Conservation (phyloP, 2,888 invertebrate species). For the Calameuta idolon region DNA sequence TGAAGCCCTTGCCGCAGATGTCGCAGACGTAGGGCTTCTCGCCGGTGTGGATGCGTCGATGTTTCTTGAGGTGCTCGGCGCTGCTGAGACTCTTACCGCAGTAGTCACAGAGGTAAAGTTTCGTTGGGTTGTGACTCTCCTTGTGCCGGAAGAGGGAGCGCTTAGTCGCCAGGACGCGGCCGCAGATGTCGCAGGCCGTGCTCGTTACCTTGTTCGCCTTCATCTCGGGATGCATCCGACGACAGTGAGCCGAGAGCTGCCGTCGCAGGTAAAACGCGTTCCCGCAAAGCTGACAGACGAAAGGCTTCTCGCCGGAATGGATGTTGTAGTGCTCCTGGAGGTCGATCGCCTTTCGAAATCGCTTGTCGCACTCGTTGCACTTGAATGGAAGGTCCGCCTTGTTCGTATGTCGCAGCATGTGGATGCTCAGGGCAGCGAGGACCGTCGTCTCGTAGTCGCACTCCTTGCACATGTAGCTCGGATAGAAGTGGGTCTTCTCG, state of each 20-base stretch:
- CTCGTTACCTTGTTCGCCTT: slow-evolving; percentile 62
- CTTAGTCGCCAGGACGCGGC: slow-evolving; percentile 59
- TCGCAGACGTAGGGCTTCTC: slow-evolving; percentile 70
- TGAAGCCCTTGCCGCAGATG: slow-evolving; percentile 68
- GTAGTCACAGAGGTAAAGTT: slow-evolving; percentile 67
- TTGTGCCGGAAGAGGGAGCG: slow-evolving; percentile 61
- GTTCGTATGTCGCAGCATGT: slow-evolving; percentile 58
- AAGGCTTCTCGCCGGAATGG: slow-evolving; percentile 63
- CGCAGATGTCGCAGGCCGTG: slow-evolving; percentile 63
- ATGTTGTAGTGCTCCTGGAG: slow-evolving; percentile 64
- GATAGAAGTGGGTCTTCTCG: slow-evolving; percentile 63
- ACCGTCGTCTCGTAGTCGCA: slow-evolving; percentile 65
- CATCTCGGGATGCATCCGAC: slow-evolving; percentile 59
- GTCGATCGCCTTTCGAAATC: slow-evolving; percentile 59
- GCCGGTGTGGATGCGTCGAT: slow-evolving; percentile 69
- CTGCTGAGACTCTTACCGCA: slow-evolving; percentile 70
- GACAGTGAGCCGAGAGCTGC: slow-evolving; percentile 60
- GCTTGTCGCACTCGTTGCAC: slow-evolving; percentile 62
- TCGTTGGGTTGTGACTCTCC: slow-evolving; percentile 63
- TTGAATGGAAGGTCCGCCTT: slow-evolving; percentile 59
- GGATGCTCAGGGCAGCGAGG: slow-evolving; percentile 55
- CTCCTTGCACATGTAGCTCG: slow-evolving; percentile 61
- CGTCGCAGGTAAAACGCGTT: slow-evolving; percentile 55
- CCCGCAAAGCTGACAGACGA: slow-evolving; percentile 55
- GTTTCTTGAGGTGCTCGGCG: slow-evolving; percentile 67